A percentile compares a stretch with the other conserved stretches of the same genome.
Evolutionary conservation across 2,797 vertebrate species (phyloP).

Genomic region (Meriones psammophilus): DNA sequence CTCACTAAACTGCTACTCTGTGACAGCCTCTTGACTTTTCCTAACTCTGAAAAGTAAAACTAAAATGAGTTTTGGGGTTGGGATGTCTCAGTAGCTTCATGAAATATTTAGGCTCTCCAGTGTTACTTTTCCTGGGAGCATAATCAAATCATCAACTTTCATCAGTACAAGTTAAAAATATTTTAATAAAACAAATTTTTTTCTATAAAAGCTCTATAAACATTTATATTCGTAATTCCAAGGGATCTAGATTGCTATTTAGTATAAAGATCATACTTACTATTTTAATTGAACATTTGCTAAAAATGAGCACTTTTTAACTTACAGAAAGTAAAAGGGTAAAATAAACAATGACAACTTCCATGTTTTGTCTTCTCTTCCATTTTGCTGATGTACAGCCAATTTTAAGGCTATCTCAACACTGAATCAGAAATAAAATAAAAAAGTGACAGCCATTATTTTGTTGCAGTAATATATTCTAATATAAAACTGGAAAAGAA

Average conservation of each 20-base stretch:
- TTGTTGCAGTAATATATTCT: background rate
- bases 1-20: background rate
- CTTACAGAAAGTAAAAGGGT: background rate
- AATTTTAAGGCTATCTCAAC: background rate
- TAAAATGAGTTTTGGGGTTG: conserved; percentile 48
- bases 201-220: background rate
- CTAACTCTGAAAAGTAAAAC: conserved; percentile 1
- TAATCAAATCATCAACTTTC: background rate
- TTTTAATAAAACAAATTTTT: background rate
- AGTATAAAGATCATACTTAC: background rate
- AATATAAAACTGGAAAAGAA: background rate
- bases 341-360: background rate
- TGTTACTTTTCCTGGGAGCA: background rate
- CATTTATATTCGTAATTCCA: background rate
- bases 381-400: background rate
- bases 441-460: background rate
- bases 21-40: background rate
- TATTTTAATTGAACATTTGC: background rate
- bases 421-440: background rate
- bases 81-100: background rate
- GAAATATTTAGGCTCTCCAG: background rate
- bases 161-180: background rate
- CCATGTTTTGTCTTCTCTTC: background rate
- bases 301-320: background rate
- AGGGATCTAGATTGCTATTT: background rate